A percentile compares a stretch with the other conserved stretches of the same genome.
Conservation (phyloP, 1,140 invertebrate species). For the Drosophila santomea region DNA sequence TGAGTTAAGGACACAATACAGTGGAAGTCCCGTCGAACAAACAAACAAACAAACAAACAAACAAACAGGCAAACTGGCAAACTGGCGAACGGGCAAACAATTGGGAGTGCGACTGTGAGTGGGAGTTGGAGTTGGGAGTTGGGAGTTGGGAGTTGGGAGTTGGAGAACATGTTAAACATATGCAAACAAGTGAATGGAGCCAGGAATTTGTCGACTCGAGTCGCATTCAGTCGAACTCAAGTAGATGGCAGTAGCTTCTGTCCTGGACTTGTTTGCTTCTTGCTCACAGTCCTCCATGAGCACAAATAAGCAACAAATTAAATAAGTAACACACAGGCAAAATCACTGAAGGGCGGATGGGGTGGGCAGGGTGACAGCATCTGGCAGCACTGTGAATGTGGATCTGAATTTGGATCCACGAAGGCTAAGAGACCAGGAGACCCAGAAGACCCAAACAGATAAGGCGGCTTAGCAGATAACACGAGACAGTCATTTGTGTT, state of each 20-base stretch:
- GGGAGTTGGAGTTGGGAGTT: background rate
- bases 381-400: too few species aligned
- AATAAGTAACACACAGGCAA: constrained; percentile 79
- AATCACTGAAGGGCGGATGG: constrained; percentile 35
- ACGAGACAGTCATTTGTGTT: constrained; percentile 80
- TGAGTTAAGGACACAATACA: constrained; percentile 25
- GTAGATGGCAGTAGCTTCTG: constrained; percentile 11
- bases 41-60: constrained; percentile 36
- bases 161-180: constrained; percentile 70
- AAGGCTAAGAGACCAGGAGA: background rate
- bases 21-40: background rate
- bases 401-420: background rate
- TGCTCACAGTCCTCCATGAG: constrained; percentile 18
- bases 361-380: background rate
- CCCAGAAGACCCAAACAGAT: constrained; percentile 45
- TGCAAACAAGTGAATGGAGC: constrained; percentile 71
- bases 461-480: constrained; percentile 80
- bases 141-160: background rate
- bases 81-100: constrained; percentile 27
- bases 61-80: constrained; percentile 50
- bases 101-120: background rate
- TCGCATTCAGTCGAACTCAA: constrained; percentile 2
- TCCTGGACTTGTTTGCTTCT: constrained; percentile 40
- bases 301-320: constrained; percentile 80
- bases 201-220: constrained; percentile 32